phyloP scores from a whole-genome alignment of 2,113 vertebrate species.

The Capricornis sumatraensis region DNA sequence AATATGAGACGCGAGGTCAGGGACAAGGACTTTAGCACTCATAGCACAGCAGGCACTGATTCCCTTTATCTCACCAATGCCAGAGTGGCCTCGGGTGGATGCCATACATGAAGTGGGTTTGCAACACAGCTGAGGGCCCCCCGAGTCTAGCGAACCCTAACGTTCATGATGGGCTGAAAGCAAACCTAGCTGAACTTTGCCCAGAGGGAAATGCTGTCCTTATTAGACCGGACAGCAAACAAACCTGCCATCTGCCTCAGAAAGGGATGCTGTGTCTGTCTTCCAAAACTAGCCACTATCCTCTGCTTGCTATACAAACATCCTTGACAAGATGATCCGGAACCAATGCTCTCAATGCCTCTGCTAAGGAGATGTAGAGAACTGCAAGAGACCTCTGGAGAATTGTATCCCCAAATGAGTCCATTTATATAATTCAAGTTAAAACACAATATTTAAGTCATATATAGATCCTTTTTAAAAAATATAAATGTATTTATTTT shows the following conservation, averaged over 20 bases:
- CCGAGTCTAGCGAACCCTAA: not conserved
- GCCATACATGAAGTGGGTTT: not conserved
- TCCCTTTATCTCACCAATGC: not conserved
- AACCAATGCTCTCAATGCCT: not conserved
- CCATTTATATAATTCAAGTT: not conserved
- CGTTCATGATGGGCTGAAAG: not conserved
- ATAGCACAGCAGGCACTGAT: not conserved
- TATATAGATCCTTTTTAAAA: not conserved
- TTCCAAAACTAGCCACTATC: not conserved
- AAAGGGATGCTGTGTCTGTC: not conserved
- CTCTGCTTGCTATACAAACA: not conserved
- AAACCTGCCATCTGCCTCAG: not conserved
- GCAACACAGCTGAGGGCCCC: not conserved
- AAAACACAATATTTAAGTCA: not conserved
- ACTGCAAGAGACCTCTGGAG: not conserved
- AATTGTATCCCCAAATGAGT: not conserved
- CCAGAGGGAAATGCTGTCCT: not conserved
- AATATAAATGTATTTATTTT: not conserved
- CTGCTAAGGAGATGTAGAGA: not conserved
- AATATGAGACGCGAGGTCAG: not conserved
- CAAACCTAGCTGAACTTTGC: not conserved
- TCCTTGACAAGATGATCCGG: not conserved
- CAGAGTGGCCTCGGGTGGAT: not conserved
- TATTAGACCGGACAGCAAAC: not conserved
- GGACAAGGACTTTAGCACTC: not conserved